Base-by-base conservation (phyloP, 2,797 vertebrate genomes). In the Dicrostonyx torquatus region DNA sequence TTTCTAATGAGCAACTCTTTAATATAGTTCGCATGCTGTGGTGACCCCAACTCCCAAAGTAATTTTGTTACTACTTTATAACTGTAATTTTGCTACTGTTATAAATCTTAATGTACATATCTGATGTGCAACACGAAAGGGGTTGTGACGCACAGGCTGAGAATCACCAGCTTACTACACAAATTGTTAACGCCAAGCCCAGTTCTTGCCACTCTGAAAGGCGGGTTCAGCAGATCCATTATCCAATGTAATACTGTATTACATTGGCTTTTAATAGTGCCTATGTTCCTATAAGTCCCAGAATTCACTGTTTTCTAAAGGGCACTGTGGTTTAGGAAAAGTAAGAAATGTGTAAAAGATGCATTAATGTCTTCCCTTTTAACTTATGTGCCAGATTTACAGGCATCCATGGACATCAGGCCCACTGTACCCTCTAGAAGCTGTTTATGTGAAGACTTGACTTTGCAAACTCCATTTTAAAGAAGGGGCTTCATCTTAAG, bases 251-350 rank as follows among this genome's bases (percentile, higher is more conserved):
- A n/a, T 62, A 70, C n/a, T 66, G 10, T 1, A 37, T 15, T 72
- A 89, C 9, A 68, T 17, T 68, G 60, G 84, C 77, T 92, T 86
- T 92, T 80, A 72, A 76, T 9, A 83, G 43, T 55, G 22, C 68
- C 20, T 15, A 4, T 94, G 72, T 87, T 87, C 64, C 77, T 60
- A 1, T 80, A 86, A 89, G 14, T 88, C 58, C 64, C 0, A 62
- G 43, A 89, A 85, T 73, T 93, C 55, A 93, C 8, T 75, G 37
- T 86, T 95, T 93, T 93, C n/a, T 29, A 83, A 94, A 87, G 58
- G 1, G 78, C 31, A 62, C 40, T 20, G 48, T 64, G 48, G 73
- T 87, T 95, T 90, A 82, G 87, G 75, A 82, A n/a, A 90, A 89
- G 66, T 29, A 87, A 91, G 50, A 55, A 72, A 72, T 68, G 66